Percentiles rank a stretch among this genome's conserved stretches.
phyloP scores from a whole-genome alignment of 2,113 vertebrate species.

The Corythoichthys haematopterus region DNA sequence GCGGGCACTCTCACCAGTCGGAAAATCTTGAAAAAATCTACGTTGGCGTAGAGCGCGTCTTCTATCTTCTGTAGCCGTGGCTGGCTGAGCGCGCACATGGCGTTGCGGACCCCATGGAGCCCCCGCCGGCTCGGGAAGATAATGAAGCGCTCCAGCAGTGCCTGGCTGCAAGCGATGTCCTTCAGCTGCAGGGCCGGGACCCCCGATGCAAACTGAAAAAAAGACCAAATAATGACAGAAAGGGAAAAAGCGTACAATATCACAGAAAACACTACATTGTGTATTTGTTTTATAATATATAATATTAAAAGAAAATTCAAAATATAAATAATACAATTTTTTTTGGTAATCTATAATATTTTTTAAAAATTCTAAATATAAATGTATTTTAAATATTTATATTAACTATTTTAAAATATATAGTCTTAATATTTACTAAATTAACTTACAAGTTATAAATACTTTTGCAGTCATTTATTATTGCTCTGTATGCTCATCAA shows the following conservation, averaged over 20 bases:
- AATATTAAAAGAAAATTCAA: too few relatives aligned
- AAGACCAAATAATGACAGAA: not conserved
- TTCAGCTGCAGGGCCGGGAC: constrained; percentile 85
- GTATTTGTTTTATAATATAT: too few relatives aligned
- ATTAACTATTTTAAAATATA: too few relatives aligned
- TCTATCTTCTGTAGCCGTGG: constrained; percentile 84
- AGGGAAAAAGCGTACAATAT: not conserved
- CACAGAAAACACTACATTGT: not conserved
- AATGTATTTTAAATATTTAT: too few relatives aligned
- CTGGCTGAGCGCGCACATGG: constrained; percentile 87
- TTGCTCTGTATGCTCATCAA: too few relatives aligned
- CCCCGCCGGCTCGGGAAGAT: constrained; percentile 82
- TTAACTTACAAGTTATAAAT: too few relatives aligned
- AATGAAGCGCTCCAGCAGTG: constrained; percentile 83
- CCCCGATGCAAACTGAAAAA: constrained; percentile 83
- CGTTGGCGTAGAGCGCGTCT: constrained; percentile 84
- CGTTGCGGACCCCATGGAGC: constrained; percentile 72
- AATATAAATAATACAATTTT: too few relatives aligned
- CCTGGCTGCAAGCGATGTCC: constrained; percentile 88
- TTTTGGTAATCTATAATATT: too few relatives aligned
- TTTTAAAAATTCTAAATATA: too few relatives aligned
- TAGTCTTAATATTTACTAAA: too few relatives aligned
- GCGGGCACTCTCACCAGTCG: constrained; percentile 73
- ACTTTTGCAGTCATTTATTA: too few relatives aligned
- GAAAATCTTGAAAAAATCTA: constrained; percentile 95